Evolutionary conservation across 1,140 invertebrate species (phyloP), one percentile per base, ranked within the genome.

Genomic region (Pseudomyrmex flavicornis): DNA sequence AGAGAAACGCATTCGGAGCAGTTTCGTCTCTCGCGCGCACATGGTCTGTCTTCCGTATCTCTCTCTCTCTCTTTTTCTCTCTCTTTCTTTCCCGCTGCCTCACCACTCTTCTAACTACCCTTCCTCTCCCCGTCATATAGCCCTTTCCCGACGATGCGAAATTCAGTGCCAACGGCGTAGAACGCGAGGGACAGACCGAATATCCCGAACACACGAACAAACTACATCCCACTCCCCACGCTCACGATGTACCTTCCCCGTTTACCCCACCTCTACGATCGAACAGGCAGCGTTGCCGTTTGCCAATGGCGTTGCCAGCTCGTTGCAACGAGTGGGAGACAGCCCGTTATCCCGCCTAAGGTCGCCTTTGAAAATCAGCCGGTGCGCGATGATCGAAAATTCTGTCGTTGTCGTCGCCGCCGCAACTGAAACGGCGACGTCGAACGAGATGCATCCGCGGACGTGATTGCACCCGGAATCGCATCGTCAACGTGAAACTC

Each of bases 151-250:
- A 65, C 85, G 85, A 86, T 90, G 89, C 89, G 86, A 87, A 90
- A 85, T 90, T 90, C 89, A 85, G 77, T 77, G 54, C 68, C 89
- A 90, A 79, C 76, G 88, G 85, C 88, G 89, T 89, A 89, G 73
- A 58, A 56, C 46, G 59, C 54, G 44, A 63, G 87, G 86, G 86
- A 87, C 70, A 59, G 66, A 15, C 35, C 66, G 20, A 52, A 69
- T 22, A 13, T 10, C 20, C 13, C 8, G 50, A 52, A 61, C 58
- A 26, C 35, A 48, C 65, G 58, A 59, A 59, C 56, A 12, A 61
- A 20, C 59, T 35, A 48, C 20, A 58, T 65, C 73, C 86, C 73
- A 83, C 84, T 85, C 70, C 44, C n/a, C 50, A 58, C 65, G 68
- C 35, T 35, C 73, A 50, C 50, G 13, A 52, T 73, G 84, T 69